Percentiles rank a stretch among this genome's conserved stretches.
Evolutionary conservation across 1,140 invertebrate species (phyloP).

Genomic region (Papilio aristodemus): DNA sequence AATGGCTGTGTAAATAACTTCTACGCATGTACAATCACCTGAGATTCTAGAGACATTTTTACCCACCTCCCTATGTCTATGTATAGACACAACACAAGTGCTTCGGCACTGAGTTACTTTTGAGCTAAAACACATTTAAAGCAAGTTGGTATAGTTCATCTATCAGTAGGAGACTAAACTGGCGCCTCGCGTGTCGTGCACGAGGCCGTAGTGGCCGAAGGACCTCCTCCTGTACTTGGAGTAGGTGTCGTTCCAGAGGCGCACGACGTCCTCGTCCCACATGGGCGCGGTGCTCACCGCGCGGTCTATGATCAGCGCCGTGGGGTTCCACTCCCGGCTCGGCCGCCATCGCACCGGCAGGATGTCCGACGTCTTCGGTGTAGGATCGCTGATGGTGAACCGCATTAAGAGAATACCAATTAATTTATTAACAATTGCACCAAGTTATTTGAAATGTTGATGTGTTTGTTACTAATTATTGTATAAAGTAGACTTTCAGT

Average conservation of each 20-base stretch:
- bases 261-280: slow-evolving; percentile 53
- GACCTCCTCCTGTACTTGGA: slow-evolving; percentile 58
- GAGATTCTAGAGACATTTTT: no score
- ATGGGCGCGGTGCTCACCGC: slow-evolving; percentile 52
- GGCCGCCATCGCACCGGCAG: slow-evolving; percentile 62
- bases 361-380: slow-evolving; percentile 48
- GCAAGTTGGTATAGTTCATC: no score
- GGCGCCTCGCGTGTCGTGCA: background rate
- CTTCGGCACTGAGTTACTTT: no score
- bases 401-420: background rate
- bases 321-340: slow-evolving; percentile 54
- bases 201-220: slow-evolving; percentile 45
- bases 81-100: no score
- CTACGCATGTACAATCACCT: no score
- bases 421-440: background rate
- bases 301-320: slow-evolving; percentile 59
- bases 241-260: slow-evolving; percentile 69
- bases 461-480: background rate
- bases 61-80: no score
- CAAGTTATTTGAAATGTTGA: background rate
- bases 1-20: no score
- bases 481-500: no score
- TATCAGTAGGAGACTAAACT: slow-evolving; percentile 8
- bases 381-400: slow-evolving; percentile 59
- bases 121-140: no score